A percentile compares a stretch with the other conserved stretches of the same genome.
Evolutionary conservation across 2,888 invertebrate species (phyloP).

Genomic region (Lasius platythorax): DNA sequence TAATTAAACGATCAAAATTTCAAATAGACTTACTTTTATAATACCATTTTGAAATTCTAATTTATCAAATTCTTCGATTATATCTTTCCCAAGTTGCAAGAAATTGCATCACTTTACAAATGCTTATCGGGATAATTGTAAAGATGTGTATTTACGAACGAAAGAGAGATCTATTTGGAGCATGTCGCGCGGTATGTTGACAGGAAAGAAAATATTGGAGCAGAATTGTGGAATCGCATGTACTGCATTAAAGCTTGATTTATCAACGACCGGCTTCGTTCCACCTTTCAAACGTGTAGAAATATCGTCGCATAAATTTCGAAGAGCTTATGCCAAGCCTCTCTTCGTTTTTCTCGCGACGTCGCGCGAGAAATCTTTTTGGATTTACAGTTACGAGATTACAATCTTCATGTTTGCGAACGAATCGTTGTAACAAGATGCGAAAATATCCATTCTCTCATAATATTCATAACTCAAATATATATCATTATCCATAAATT

Average conservation of each 20-base stretch:
- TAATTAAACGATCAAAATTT: not conserved
- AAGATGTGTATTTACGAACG: not conserved
- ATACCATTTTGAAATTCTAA: not conserved
- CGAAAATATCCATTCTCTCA: not conserved
- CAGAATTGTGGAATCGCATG: constrained; percentile 29
- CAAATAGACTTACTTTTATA: not conserved
- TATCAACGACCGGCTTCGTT: constrained; percentile 40
- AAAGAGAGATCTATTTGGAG: constrained; percentile 13
- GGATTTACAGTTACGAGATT: constrained; percentile 2
- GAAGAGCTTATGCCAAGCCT: constrained; percentile 38
- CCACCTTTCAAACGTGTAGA: constrained; percentile 41
- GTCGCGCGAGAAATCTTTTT: constrained; percentile 8
- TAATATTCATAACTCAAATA: not conserved
- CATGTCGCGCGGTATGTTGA: constrained; percentile 26
- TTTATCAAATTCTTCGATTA: not conserved
- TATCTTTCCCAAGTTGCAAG: not conserved
- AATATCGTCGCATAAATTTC: constrained; percentile 50
- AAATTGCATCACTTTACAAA: not conserved
- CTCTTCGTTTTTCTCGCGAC: constrained; percentile 29
- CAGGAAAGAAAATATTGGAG: constrained; percentile 32
- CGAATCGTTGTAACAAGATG: not conserved
- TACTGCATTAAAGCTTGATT: constrained; percentile 45
- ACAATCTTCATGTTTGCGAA: not conserved
- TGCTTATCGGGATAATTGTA: not conserved
- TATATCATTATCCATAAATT: not conserved